Conservation (phyloP, 1,140 invertebrate species). For the Mesaphorura yosii region DNA sequence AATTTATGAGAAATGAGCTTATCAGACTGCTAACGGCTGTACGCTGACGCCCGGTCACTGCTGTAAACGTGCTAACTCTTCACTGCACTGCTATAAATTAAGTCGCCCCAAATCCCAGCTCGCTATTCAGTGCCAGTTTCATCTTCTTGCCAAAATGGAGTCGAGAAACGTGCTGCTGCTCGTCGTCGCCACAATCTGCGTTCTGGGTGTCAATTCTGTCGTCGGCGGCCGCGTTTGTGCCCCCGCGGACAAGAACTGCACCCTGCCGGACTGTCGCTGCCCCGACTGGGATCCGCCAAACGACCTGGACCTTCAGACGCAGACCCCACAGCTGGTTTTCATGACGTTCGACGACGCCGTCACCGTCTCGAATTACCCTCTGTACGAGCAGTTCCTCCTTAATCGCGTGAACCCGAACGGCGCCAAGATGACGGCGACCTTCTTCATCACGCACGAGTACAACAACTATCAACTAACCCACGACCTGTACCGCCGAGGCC, state of each 20-base stretch:
- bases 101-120: background rate
- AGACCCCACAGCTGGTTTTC: constrained; percentile 34
- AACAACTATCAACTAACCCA: constrained; percentile 41
- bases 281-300: no score
- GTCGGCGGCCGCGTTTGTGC: no score
- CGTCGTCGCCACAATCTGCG: background rate
- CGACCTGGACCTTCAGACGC: background rate
- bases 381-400: constrained; percentile 27
- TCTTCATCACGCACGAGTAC: constrained; percentile 43
- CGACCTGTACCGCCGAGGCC: constrained; percentile 42
- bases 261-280: constrained; percentile 42
- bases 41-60: no score
- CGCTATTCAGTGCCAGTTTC: background rate
- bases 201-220: background rate
- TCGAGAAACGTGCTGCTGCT: background rate
- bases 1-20: no score
- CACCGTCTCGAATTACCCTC: constrained; percentile 18
- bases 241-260: constrained; percentile 33
- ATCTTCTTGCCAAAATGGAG: background rate
- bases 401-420: constrained; percentile 30
- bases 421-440: constrained; percentile 34
- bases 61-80: no score
- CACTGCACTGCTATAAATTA: background rate
- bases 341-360: constrained; percentile 38
- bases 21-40: no score